These are phyloP conservation scores for Dreissena rostriformis DNA, from an alignment of 1,140 invertebrate species.

Conservation along the genomic window DNA sequence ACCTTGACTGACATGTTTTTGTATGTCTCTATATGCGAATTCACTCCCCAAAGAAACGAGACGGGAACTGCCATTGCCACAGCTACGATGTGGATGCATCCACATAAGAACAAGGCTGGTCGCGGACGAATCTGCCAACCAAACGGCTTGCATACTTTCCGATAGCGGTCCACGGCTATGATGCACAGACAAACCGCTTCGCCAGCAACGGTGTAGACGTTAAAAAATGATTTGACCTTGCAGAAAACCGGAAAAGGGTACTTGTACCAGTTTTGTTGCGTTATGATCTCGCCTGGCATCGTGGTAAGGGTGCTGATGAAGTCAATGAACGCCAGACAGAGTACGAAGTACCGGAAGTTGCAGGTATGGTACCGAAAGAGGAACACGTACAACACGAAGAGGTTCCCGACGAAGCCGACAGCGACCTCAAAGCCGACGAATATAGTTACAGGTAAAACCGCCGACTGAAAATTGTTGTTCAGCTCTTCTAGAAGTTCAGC, in stretches of 20 bases:
- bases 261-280: conserved; percentile 65
- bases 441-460: conserved; percentile 51
- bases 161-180: conserved; percentile 64
- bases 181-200: conserved; percentile 60
- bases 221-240: conserved; percentile 61
- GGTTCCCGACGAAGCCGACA: conserved; percentile 61
- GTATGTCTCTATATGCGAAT: neutral
- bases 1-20: conserved; percentile 10
- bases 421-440: conserved; percentile 55
- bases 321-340: conserved; percentile 63
- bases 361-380: conserved; percentile 43
- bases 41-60: conserved; percentile 23
- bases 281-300: conserved; percentile 67
- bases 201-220: conserved; percentile 60
- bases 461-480: no score
- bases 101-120: neutral
- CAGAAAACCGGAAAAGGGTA: conserved; percentile 57
- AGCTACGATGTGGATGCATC: conserved; percentile 3
- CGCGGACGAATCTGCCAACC: conserved; percentile 51
- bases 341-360: conserved; percentile 63
- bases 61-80: conserved; percentile 9
- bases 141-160: conserved; percentile 62
- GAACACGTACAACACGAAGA: conserved; percentile 65
- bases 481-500: no score
- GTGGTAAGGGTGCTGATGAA: conserved; percentile 60